Evolutionary conservation across 1,140 invertebrate species (phyloP).

Genomic region (Orius laevigatus): DNA sequence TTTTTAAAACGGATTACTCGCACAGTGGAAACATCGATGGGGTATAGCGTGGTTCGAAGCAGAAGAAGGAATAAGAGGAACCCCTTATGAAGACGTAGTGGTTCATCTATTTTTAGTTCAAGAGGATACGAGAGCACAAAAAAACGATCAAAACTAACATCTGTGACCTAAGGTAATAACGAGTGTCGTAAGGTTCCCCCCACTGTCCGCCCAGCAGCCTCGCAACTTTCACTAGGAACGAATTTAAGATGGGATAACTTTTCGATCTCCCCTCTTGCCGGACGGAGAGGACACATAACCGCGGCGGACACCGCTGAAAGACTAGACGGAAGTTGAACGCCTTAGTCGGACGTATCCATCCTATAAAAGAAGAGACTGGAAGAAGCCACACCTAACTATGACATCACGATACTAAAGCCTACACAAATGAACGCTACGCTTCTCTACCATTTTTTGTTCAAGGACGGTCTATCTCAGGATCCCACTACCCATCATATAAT

Average conservation of each 20-base stretch:
- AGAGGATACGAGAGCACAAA: conserved; percentile 1
- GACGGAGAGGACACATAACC: neutral
- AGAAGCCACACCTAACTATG: conserved; percentile 6
- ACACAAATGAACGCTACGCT: no score
- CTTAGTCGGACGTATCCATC: no score
- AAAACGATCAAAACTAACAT: conserved; percentile 1
- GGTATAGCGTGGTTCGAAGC: neutral
- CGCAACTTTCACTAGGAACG: neutral
- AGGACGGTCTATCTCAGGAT: no score
- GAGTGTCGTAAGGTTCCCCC: conserved; percentile 1
- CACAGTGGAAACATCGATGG: conserved; percentile 1
- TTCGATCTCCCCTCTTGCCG: neutral
- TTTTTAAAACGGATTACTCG: neutral
- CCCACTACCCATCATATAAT: no score
- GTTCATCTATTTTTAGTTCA: neutral
- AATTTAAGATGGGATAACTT: neutral
- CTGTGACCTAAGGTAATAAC: conserved; percentile 5
- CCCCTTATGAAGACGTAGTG: neutral
- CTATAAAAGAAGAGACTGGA: conserved; percentile 1
- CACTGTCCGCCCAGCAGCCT: neutral
- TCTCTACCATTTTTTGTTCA: no score
- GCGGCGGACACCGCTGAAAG: no score
- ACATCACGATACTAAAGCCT: conserved; percentile 1
- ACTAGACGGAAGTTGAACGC: no score
- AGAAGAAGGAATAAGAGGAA: neutral